Percentiles rank a stretch among this genome's conserved stretches.
Conservation (phyloP, 2,888 invertebrate genomes). For the Noctua janthina region DNA sequence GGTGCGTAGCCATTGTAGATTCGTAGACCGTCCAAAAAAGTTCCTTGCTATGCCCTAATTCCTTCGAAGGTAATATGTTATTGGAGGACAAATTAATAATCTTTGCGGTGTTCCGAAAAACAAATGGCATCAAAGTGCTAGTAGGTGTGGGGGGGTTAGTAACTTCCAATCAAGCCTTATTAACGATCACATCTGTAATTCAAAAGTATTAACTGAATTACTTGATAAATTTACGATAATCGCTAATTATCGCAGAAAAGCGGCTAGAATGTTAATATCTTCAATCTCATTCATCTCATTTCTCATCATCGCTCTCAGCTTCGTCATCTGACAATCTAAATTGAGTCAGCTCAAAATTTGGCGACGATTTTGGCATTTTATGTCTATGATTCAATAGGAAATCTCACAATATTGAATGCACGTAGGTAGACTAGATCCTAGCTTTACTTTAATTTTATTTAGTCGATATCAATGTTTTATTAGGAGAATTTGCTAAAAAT, state of each 20-base stretch:
- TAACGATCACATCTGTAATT: neutral
- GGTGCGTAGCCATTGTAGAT: neutral
- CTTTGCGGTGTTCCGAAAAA: neutral
- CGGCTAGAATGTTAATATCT: neutral
- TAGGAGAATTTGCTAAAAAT: neutral
- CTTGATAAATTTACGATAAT: neutral
- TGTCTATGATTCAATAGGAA: neutral
- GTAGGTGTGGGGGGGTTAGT: neutral
- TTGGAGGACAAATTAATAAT: neutral
- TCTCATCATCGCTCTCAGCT: too few species aligned
- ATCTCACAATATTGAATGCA: constrained; percentile 20
- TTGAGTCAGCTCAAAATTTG: too few species aligned
- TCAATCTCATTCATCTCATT: neutral
- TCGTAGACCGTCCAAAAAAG: neutral
- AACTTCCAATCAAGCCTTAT: neutral
- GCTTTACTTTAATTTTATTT: neutral
- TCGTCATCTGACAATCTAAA: too few species aligned
- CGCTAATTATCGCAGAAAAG: neutral
- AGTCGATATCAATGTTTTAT: neutral
- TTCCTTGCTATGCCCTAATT: neutral
- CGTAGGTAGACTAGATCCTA: neutral
- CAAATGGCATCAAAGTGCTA: neutral
- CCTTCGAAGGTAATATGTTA: neutral
- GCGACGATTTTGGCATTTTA: too few species aligned
- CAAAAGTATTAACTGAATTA: neutral